Base-by-base conservation (phyloP, 2,113 vertebrate species). In the Perccottus glenii region DNA sequence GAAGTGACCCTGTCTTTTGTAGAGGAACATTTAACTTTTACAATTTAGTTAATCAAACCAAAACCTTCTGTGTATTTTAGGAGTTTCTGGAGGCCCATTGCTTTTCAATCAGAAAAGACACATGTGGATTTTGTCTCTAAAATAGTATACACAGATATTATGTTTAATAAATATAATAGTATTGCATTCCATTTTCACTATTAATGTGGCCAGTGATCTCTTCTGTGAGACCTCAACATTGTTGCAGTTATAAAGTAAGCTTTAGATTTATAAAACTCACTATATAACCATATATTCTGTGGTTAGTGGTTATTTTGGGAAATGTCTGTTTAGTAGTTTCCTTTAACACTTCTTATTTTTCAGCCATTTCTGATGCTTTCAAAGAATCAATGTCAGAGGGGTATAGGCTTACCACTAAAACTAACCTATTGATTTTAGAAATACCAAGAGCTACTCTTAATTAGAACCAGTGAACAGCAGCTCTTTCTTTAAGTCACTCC, bases 381-480 rank as follows among this genome's bases (percentile, higher is more conserved):
- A 59, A 14, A 83, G 33, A 73, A 77, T 61, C 47, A 11, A 76
- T 78, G 50, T 33, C 48, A 27, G 47, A 56, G 67, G 36, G 73
- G 78, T 64, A 73, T 80, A 80, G 38, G 78, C 68, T 78, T 57
- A 56, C 44, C n/a, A 11, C 45, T 59, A 56, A 73, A 85, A 84
- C 82, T 60, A 76, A 55, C 78, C 4, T 50, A 82, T 78, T 72
- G 80, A 81, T 76, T 80, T 72, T 16, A 44, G 53, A 1, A 63
- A 61, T 60, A 60, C 62, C 1, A 32, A 50, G 47, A 77, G 47
- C 56, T 16, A 35, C 48, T 59, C 43, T 75, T 85, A 77, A 84
- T 85, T 64, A 79, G 59, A 77, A 78, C 46, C 36, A 58, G 60
- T 47, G 38, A 77, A 57, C 43, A 57, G 58, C 16, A 35, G 11